A percentile compares a stretch with the other conserved stretches of the same genome.
phyloP scores from a whole-genome alignment of 2,888 invertebrate species.

The Pyrocoelia pectoralis region DNA sequence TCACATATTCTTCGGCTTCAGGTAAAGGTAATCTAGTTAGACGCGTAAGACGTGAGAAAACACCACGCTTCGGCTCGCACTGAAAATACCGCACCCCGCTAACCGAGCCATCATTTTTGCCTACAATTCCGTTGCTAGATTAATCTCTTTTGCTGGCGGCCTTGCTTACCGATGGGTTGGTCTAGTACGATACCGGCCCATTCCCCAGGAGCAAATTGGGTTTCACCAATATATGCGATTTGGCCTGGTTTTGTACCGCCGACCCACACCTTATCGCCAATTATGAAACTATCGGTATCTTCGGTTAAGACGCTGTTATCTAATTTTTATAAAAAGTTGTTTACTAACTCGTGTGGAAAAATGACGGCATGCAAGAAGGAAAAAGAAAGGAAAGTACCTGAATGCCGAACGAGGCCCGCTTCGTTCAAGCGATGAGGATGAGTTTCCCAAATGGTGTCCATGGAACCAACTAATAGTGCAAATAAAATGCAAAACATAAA shows the following conservation, averaged over 20 bases:
- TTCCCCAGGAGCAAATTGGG: slow-evolving; percentile 96
- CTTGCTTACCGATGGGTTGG: slow-evolving; percentile 83
- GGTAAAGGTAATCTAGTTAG: slow-evolving; percentile 77
- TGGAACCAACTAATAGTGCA: slow-evolving; percentile 62
- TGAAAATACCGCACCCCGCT: slow-evolving; percentile 93
- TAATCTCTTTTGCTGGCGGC: neutral
- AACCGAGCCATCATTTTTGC: slow-evolving; percentile 97
- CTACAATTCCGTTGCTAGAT: slow-evolving; percentile 60
- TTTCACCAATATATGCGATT: slow-evolving; percentile 93
- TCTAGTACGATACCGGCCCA: slow-evolving; percentile 98
- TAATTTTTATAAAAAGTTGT: slow-evolving; percentile 49
- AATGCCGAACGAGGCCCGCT: slow-evolving; percentile 77
- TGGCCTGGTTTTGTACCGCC: slow-evolving; percentile 90
- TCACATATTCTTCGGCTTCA: slow-evolving; percentile 57
- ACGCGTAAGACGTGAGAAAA: slow-evolving; percentile 89
- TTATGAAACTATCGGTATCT: slow-evolving; percentile 94
- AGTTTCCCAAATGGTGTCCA: slow-evolving; percentile 78
- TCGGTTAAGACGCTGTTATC: slow-evolving; percentile 85
- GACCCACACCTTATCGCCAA: slow-evolving; percentile 95
- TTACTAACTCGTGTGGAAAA: slow-evolving; percentile 1
- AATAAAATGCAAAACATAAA: slow-evolving; percentile 52
- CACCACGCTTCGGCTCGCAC: slow-evolving; percentile 91
- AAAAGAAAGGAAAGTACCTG: slow-evolving; percentile 65
- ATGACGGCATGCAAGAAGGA: neutral
- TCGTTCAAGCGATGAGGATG: slow-evolving; percentile 78